phyloP scores from a whole-genome alignment of 2,888 invertebrate species.

The Crematogaster levior region DNA sequence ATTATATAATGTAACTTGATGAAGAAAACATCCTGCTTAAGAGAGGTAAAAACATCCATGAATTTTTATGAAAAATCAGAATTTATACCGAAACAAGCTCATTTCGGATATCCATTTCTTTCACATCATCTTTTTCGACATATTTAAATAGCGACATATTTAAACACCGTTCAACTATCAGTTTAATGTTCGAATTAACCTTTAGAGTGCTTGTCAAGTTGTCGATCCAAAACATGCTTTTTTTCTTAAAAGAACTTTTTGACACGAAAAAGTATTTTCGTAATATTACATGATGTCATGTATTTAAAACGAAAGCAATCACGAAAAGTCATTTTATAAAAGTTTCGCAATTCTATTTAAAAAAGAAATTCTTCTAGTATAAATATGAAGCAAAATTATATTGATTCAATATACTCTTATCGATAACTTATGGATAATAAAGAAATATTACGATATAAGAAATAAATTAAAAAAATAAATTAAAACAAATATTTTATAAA shows the following conservation, averaged over 20 bases:
- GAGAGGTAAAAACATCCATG: neutral
- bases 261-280: neutral
- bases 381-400: neutral
- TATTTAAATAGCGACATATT: neutral
- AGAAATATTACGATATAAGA: neutral
- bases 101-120: neutral
- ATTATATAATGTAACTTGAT: neutral
- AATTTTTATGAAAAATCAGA: neutral
- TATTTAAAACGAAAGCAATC: conserved; percentile 1
- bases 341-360: neutral
- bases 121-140: neutral
- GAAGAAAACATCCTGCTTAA: neutral
- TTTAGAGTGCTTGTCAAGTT: conserved; percentile 22
- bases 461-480: no score
- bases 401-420: neutral
- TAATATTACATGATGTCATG: neutral
- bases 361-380: neutral
- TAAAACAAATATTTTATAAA: no score
- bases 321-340: neutral
- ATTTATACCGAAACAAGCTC: neutral
- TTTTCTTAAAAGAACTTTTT: neutral
- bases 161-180: neutral
- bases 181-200: conserved; percentile 7
- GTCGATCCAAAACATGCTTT: conserved; percentile 33
- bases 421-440: neutral